Base-by-base conservation (phyloP, 1,140 invertebrate species). In the Drosophila athabasca region DNA sequence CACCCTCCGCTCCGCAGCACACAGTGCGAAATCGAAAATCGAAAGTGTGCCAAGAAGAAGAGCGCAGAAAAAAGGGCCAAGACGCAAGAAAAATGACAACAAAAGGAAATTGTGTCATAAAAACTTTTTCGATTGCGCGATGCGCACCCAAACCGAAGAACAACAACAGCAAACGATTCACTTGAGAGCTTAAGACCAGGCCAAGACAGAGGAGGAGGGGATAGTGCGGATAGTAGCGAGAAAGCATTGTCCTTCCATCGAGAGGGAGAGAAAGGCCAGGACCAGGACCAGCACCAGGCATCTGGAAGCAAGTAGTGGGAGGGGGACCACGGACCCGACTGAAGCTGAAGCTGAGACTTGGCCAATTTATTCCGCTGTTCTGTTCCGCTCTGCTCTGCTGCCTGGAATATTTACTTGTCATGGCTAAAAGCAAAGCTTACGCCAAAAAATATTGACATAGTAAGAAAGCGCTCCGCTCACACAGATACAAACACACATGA, bases 371-470 rank as follows among this genome's bases (percentile, higher is more conserved):
- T 65, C 69, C 55, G 50, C 76, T 58, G 57, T 62, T 67, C 24
- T 58, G 57, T 62, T 67, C 62, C 55, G 46, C 49, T 67, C 24
- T 58, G 57, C 59, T 67, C 62, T 59, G 46, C 49, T 39, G 52
- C 15, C 57, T 75, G 72, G 35, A 78, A 82, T 70, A 85, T 85
- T 87, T 85, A 88, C 83, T 85, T 85, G 82, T 85, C 82, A 87
- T 78, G 82, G 78, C 77, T 85, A 87, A 85, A 82, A 87, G 82
- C 83, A 88, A 87, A 71, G 83, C 82, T 88, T 80, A 87, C 79
- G 79, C 82, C 83, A 87, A 87, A 82, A 79, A 79, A 87, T 87
- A 88, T 87, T 87, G 82, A 88, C 82, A 87, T 67, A 88, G 82
- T 87, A 87, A 76, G 74, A 60, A 68, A 79, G 52, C 51, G 62